Conservation (phyloP, 2,888 invertebrate species). For the Lumbricus terrestris region DNA sequence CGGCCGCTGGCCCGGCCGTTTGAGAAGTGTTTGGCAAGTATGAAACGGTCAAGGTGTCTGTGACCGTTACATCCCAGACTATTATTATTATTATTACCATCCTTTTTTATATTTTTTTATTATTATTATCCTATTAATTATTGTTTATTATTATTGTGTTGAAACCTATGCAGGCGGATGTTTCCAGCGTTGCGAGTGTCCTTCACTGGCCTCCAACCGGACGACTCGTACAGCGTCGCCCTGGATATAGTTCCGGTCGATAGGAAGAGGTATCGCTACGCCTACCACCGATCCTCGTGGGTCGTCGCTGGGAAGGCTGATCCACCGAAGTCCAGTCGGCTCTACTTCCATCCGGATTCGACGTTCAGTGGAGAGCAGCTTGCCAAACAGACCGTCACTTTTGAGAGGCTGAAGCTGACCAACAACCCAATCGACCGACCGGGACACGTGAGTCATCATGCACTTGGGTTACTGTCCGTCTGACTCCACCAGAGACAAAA, state of each 20-base stretch:
- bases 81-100: too few species aligned
- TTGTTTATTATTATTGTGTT: background rate
- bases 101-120: too few species aligned
- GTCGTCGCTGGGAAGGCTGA: conserved; percentile 94
- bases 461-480: too few species aligned
- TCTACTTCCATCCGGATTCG: conserved; percentile 94
- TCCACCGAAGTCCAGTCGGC: conserved; percentile 84
- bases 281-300: conserved; percentile 97
- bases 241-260: conserved; percentile 96
- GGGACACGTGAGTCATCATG: conserved; percentile 50
- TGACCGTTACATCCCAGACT: too few species aligned
- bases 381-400: conserved; percentile 92
- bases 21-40: too few species aligned
- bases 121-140: too few species aligned
- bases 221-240: conserved; percentile 77
- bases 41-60: too few species aligned
- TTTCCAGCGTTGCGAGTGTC: conserved; percentile 94
- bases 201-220: conserved; percentile 69
- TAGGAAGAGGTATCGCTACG: conserved; percentile 86
- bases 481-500: too few species aligned
- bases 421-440: conserved; percentile 83
- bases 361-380: conserved; percentile 90
- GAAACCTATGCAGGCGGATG: conserved; percentile 77
- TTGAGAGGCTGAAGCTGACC: conserved; percentile 96
- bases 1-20: too few species aligned